Evolutionary conservation across 1,140 invertebrate species (phyloP).

Genomic region (Leptinotarsa texana): DNA sequence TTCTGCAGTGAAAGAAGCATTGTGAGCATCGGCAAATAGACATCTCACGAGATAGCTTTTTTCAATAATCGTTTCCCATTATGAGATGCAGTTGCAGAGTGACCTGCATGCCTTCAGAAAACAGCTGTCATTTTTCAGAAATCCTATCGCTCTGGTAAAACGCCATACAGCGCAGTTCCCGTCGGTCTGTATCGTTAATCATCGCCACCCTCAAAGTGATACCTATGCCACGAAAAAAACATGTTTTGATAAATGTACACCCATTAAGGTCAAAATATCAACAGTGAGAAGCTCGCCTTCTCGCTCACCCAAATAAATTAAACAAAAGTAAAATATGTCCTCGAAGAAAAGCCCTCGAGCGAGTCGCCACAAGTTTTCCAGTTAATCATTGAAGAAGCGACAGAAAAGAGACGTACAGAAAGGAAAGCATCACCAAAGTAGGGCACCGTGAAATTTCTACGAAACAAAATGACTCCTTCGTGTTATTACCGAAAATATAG

Average conservation of each 20-base stretch:
- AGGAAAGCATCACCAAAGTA: background rate
- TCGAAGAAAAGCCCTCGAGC: constrained; percentile 7
- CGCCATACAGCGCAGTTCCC: background rate
- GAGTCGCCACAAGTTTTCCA: constrained; percentile 8
- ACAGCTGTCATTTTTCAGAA: background rate
- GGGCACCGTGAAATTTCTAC: background rate
- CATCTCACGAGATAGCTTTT: no score
- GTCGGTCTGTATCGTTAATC: background rate
- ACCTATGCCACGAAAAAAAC: constrained; percentile 16
- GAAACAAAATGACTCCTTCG: background rate
- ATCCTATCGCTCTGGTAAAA: background rate
- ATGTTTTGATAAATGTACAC: constrained; percentile 10
- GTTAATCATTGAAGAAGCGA: constrained; percentile 14
- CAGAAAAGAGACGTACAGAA: background rate
- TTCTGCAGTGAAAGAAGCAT: no score
- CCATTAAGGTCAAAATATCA: constrained; percentile 22
- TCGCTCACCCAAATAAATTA: constrained; percentile 15
- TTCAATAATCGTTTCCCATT: no score
- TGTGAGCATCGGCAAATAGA: no score
- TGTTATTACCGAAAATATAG: background rate
- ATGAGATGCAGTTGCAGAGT: no score
- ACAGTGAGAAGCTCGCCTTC: background rate
- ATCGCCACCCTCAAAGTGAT: constrained; percentile 13
- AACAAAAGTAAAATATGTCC: constrained; percentile 25
- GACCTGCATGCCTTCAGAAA: no score